A percentile compares a stretch with the other conserved stretches of the same genome.
Conservation (phyloP, 2,113 vertebrate genomes). For the Holacanthus passer region DNA sequence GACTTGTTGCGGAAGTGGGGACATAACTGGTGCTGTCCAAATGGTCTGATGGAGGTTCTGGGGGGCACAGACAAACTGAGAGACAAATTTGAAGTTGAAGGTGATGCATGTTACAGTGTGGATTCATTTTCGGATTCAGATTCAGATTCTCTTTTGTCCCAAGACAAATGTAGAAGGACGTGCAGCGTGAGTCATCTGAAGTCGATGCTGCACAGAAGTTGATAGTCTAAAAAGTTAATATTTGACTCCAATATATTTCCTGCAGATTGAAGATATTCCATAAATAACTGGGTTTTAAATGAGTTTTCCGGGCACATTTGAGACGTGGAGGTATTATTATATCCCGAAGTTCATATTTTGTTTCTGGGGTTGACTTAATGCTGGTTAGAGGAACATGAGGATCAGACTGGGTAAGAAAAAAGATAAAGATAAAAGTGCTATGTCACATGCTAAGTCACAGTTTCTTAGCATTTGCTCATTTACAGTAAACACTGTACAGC, state of each 20-base stretch:
- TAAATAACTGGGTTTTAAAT: neutral
- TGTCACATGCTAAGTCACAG: neutral
- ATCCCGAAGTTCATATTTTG: neutral
- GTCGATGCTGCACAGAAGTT: constrained; percentile 36
- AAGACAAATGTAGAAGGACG: constrained; percentile 33
- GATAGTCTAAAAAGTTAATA: constrained; percentile 43
- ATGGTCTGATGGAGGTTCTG: neutral
- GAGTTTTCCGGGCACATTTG: neutral
- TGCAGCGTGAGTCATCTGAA: constrained; percentile 47
- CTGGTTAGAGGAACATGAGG: no score
- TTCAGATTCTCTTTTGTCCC: constrained; percentile 15
- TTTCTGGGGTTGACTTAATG: neutral
- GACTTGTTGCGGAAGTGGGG: constrained; percentile 6
- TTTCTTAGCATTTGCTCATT: neutral
- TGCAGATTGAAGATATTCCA: neutral
- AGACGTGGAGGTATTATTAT: neutral
- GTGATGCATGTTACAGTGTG: neutral
- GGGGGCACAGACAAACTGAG: neutral
- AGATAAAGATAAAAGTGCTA: neutral
- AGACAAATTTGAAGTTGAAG: neutral
- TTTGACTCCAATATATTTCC: constrained; percentile 27
- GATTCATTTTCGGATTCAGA: constrained; percentile 8
- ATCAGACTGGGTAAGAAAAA: neutral
- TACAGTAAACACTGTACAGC: neutral
- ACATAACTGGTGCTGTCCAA: no score